These are phyloP conservation scores for Phrynosoma platyrhinos DNA, from an alignment of 2,113 vertebrate species.

Conservation along the genomic window DNA sequence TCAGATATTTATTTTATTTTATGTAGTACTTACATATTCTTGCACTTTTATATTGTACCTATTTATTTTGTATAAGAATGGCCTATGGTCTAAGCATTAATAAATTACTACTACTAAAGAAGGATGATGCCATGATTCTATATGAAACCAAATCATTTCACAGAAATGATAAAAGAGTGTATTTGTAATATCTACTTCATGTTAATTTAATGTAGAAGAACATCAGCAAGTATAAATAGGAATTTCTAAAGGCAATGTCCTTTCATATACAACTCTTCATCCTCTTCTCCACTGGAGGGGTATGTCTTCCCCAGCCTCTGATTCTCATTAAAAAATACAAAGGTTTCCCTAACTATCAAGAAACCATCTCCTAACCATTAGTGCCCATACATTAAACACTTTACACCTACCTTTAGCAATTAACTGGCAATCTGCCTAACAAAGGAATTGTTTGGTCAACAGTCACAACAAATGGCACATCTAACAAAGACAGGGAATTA, in stretches of 20 bases:
- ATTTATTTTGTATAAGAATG: too few species aligned
- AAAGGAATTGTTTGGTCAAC: neutral
- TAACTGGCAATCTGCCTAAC: neutral
- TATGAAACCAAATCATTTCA: too few species aligned
- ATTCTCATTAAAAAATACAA: neutral
- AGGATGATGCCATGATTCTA: too few species aligned
- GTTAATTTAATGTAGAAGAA: neutral
- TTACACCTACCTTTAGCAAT: neutral
- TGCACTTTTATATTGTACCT: too few species aligned
- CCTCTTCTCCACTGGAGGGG: neutral
- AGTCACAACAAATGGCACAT: neutral
- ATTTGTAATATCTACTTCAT: neutral
- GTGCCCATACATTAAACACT: neutral
- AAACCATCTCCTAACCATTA: constrained; percentile 14
- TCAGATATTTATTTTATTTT: too few species aligned
- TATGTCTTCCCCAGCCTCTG: neutral
- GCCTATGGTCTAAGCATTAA: too few species aligned
- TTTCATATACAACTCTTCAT: neutral
- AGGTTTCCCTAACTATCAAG: neutral
- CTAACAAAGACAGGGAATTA: neutral
- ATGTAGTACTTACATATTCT: too few species aligned
- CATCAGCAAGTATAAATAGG: neutral
- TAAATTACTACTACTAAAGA: too few species aligned
- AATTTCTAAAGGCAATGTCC: neutral
- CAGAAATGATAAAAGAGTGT: too few species aligned